Conservation (phyloP, 2,888 invertebrate genomes). For the Scaptomyza reducta region DNA sequence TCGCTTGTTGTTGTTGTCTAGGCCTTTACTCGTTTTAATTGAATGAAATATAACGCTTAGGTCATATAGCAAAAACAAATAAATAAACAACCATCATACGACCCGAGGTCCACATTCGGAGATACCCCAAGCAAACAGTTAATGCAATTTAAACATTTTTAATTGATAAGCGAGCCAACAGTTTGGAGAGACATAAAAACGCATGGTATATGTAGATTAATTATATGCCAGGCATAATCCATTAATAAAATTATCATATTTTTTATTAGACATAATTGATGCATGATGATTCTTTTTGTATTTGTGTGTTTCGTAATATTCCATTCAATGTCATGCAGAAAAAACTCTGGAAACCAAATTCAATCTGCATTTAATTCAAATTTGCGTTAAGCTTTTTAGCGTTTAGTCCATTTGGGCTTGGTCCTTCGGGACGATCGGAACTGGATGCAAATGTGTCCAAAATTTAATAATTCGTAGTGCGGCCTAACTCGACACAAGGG, state of each 20-base stretch:
- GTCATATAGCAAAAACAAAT: too few species aligned
- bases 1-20: slow-evolving; percentile 44
- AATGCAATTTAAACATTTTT: slow-evolving; percentile 77
- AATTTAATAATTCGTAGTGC: slow-evolving; percentile 71
- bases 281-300: slow-evolving; percentile 4
- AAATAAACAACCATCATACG: slow-evolving; percentile 9
- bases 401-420: slow-evolving; percentile 35
- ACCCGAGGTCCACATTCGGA: slow-evolving; percentile 11
- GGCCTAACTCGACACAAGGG: slow-evolving; percentile 30
- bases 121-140: slow-evolving; percentile 45
- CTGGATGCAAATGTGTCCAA: slow-evolving; percentile 63
- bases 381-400: slow-evolving; percentile 64
- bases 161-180: slow-evolving; percentile 75
- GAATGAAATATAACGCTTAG: slow-evolving; percentile 73
- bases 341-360: slow-evolving; percentile 23
- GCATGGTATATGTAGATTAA: slow-evolving; percentile 40
- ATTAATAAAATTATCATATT: slow-evolving; percentile 74
- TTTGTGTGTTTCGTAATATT: not conserved
- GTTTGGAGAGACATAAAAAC: slow-evolving; percentile 23
- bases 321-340: slow-evolving; percentile 17
- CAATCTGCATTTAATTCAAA: slow-evolving; percentile 68
- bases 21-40: slow-evolving; percentile 61
- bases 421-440: slow-evolving; percentile 27
- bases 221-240: slow-evolving; percentile 65
- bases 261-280: slow-evolving; percentile 67